Percentiles rank a stretch among this genome's conserved stretches.
These are phyloP conservation scores for Pterois miles DNA, from an alignment of 2,797 vertebrate species.

Conservation along the genomic window DNA sequence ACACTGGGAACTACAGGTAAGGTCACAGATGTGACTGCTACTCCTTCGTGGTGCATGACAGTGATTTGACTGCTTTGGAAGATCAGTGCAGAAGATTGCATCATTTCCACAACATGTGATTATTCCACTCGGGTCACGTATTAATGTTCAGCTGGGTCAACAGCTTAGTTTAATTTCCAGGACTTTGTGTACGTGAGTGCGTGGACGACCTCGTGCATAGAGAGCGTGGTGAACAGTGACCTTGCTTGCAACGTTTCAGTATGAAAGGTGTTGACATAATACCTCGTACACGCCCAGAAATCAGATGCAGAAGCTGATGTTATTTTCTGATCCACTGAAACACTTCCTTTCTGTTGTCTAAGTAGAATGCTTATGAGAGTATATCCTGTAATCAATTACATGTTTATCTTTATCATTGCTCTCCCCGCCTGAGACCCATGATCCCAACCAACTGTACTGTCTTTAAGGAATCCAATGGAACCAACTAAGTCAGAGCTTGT, in stretches of 20 bases:
- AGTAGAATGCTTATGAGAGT: not conserved
- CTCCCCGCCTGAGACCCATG: too few species aligned
- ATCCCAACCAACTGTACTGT: too few species aligned
- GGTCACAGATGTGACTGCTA: constrained; percentile 37
- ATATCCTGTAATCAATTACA: too few species aligned
- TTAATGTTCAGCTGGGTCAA: constrained; percentile 35
- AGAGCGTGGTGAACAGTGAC: constrained; percentile 18
- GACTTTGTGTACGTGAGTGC: constrained; percentile 9
- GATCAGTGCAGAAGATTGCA: constrained; percentile 59
- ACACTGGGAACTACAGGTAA: constrained; percentile 95
- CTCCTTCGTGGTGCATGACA: constrained; percentile 6
- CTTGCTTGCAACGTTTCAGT: constrained; percentile 24
- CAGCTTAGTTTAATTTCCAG: constrained; percentile 46
- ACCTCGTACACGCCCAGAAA: not conserved
- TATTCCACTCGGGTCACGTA: constrained; percentile 43
- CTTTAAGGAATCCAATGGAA: too few species aligned
- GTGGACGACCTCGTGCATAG: not conserved
- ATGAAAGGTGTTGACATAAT: constrained; percentile 13
- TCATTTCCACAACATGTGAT: constrained; percentile 75
- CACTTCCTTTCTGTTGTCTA: not conserved
- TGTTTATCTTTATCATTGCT: too few species aligned
- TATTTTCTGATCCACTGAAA: constrained; percentile 13
- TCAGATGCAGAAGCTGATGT: constrained; percentile 10
- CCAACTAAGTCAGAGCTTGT: too few species aligned
- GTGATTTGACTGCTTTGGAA: constrained; percentile 54